Percentiles rank a stretch among this genome's conserved stretches.
Evolutionary conservation across 1,140 invertebrate genomes (phyloP).

Genomic region (Pachypsylla venusta): DNA sequence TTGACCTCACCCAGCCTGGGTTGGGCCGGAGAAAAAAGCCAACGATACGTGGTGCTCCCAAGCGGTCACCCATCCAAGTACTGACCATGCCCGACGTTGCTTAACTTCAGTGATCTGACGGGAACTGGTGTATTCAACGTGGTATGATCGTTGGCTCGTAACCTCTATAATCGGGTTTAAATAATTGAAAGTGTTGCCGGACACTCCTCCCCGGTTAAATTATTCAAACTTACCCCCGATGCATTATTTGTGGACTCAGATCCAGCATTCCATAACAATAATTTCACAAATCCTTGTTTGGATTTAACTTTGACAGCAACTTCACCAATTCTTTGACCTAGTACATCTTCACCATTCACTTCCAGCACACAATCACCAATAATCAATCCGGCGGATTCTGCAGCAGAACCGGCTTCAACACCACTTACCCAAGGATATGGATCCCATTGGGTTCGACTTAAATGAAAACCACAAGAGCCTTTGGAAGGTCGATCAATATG

Average conservation of each 20-base stretch:
- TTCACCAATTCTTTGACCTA: slow-evolving; percentile 41
- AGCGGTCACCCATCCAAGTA: too few relatives aligned
- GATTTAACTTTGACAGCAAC: slow-evolving; percentile 37
- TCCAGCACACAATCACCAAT: slow-evolving; percentile 45
- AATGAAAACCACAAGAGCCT: slow-evolving; percentile 41
- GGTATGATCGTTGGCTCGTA: too few relatives aligned
- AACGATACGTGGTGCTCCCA: too few relatives aligned
- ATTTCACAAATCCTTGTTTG: slow-evolving; percentile 32
- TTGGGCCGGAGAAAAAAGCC: too few relatives aligned
- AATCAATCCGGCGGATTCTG: slow-evolving; percentile 33
- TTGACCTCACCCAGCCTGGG: too few relatives aligned
- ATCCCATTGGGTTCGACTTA: slow-evolving; percentile 50
- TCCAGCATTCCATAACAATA: slow-evolving; percentile 34
- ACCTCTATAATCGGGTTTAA: too few relatives aligned
- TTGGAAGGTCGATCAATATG: slow-evolving; percentile 17
- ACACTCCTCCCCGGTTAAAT: too few relatives aligned
- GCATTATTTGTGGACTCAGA: slow-evolving; percentile 32
- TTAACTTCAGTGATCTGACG: too few relatives aligned
- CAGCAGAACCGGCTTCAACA: slow-evolving; percentile 35
- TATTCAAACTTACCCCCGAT: slow-evolving; percentile 22
- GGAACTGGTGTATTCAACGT: too few relatives aligned
- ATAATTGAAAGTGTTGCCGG: too few relatives aligned
- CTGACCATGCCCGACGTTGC: too few relatives aligned
- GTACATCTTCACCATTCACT: slow-evolving; percentile 42
- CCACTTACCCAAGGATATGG: slow-evolving; percentile 48